Evolutionary conservation across 2,888 invertebrate genomes (phyloP).

Genomic region (Lasioglossum leucozonium): DNA sequence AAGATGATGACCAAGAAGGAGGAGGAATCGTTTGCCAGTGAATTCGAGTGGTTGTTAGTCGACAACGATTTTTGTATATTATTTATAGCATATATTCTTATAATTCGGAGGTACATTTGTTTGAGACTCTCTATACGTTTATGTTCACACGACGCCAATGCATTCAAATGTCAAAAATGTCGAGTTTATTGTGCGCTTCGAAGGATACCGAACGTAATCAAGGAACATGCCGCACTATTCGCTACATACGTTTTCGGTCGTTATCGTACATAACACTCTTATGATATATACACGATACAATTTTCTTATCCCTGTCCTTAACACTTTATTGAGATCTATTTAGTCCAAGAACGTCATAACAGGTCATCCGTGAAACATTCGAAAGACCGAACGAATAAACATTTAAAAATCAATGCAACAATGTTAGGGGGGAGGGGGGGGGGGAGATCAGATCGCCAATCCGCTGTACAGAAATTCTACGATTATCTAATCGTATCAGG

Average conservation of each 20-base stretch:
- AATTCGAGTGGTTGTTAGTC: neutral
- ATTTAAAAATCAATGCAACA: neutral
- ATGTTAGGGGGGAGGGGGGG: neutral
- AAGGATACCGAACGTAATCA: constrained; percentile 16
- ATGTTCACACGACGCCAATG: constrained; percentile 19
- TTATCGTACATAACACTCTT: constrained; percentile 20
- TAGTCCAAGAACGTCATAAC: constrained; percentile 7
- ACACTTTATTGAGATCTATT: constrained; percentile 2
- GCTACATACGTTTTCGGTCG: constrained; percentile 11
- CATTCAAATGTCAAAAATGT: constrained; percentile 34
- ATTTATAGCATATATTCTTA: constrained; percentile 48
- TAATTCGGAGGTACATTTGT: constrained; percentile 45
- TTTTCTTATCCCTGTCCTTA: constrained; percentile 19
- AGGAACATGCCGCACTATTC: constrained; percentile 49
- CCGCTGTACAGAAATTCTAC: constrained; percentile 26
- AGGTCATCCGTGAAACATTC: neutral
- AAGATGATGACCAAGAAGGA: neutral
- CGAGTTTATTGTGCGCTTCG: constrained; percentile 50
- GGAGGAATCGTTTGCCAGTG: neutral
- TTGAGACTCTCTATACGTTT: constrained; percentile 10
- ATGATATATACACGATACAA: constrained; percentile 28
- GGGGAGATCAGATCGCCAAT: neutral
- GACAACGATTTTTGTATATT: neutral
- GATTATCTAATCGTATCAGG: constrained; percentile 17
- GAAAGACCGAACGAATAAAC: neutral